phyloP scores from a whole-genome alignment of 2,113 vertebrate species.

The Nycticebus coucang region DNA sequence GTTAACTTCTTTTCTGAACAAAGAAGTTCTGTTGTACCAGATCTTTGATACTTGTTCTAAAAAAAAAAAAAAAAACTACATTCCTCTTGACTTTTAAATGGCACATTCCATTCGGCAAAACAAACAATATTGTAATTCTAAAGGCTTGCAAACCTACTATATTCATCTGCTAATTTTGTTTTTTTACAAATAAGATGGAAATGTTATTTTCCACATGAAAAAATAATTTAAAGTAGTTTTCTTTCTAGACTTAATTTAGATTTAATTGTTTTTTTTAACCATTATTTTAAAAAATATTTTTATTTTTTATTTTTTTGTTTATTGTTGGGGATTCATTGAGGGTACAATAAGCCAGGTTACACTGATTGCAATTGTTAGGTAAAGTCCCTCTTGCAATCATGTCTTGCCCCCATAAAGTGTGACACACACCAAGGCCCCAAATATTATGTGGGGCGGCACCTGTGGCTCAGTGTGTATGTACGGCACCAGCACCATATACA shows the following conservation, averaged over 20 bases:
- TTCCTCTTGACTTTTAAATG: background rate
- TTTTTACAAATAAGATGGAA: background rate
- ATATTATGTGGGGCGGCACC: too few relatives aligned
- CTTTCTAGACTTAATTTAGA: background rate
- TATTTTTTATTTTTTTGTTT: too few relatives aligned
- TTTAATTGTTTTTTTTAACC: background rate
- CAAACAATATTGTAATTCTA: background rate
- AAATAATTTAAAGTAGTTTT: background rate
- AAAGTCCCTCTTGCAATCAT: too few relatives aligned
- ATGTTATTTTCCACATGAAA: slow-evolving; percentile 38
- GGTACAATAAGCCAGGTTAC: too few relatives aligned
- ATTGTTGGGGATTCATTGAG: too few relatives aligned
- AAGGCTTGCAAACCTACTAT: background rate
- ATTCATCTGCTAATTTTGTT: background rate
- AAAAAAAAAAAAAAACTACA: background rate
- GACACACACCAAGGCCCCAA: too few relatives aligned
- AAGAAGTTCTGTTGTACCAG: background rate
- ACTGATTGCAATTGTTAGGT: too few relatives aligned
- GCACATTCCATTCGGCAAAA: background rate
- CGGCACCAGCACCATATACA: too few relatives aligned
- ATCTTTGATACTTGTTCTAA: background rate
- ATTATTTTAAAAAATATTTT: background rate
- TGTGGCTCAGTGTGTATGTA: too few relatives aligned
- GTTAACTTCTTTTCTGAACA: slow-evolving; percentile 2
- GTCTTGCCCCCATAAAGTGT: too few relatives aligned